phyloP scores from a whole-genome alignment of 2,888 invertebrate genomes.

The Pandemis cinnamomeana region DNA sequence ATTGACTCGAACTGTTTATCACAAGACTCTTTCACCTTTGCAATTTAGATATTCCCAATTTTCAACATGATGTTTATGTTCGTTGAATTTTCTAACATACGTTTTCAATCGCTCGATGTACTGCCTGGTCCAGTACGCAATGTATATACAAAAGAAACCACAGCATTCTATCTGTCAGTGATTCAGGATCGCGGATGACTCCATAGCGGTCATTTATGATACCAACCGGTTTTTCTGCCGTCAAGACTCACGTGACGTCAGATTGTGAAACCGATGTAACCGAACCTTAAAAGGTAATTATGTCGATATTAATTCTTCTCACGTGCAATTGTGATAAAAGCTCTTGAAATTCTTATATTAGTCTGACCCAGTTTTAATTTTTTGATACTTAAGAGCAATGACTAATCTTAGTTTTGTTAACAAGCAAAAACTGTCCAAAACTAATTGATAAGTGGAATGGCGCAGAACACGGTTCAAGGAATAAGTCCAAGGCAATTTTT shows the following conservation, averaged over 20 bases:
- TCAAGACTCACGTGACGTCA: slow-evolving; percentile 67
- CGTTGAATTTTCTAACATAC: neutral
- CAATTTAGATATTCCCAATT: too few species aligned
- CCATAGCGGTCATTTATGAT: slow-evolving; percentile 70
- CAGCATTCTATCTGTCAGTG: slow-evolving; percentile 53
- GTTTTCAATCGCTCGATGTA: slow-evolving; percentile 4
- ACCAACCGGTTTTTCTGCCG: slow-evolving; percentile 77
- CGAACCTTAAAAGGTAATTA: slow-evolving; percentile 62
- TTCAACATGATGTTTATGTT: neutral
- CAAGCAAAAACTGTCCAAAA: neutral
- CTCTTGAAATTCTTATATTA: neutral
- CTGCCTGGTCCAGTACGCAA: slow-evolving; percentile 13
- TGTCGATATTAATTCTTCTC: slow-evolving; percentile 23
- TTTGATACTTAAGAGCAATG: slow-evolving; percentile 7
- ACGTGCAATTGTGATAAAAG: neutral
- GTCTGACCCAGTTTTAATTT: slow-evolving; percentile 10
- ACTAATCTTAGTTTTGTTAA: slow-evolving; percentile 9
- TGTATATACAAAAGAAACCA: slow-evolving; percentile 49
- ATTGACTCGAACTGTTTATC: neutral
- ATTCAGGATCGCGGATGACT: slow-evolving; percentile 75
- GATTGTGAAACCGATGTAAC: slow-evolving; percentile 54
- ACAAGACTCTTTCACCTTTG: neutral
- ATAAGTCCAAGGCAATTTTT: slow-evolving; percentile 8
- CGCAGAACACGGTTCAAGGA: neutral
- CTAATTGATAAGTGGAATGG: slow-evolving; percentile 9